Evolutionary conservation across 1,140 invertebrate species (phyloP).

Genomic region (Panagrolaimus sp.): DNA sequence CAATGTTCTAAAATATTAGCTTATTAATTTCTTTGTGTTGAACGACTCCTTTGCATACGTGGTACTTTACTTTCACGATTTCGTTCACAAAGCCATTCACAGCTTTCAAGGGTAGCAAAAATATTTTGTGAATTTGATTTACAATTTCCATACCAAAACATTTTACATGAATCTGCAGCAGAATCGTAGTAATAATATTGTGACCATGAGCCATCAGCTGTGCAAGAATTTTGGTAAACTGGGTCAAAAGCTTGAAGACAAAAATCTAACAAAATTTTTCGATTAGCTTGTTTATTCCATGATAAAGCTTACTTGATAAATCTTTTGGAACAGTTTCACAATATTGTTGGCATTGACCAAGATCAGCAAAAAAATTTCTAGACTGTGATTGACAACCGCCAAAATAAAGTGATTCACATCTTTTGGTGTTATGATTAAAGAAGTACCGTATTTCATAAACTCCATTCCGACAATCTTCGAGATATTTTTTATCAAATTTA

Average conservation of each 20-base stretch:
- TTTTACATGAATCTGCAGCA: constrained; percentile 31
- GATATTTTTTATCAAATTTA: constrained; percentile 41
- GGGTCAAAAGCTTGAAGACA: constrained; percentile 45
- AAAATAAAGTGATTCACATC: constrained; percentile 34
- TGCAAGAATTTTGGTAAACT: constrained; percentile 37
- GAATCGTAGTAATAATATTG: constrained; percentile 50
- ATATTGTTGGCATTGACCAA: constrained; percentile 22
- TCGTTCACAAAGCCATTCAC: constrained; percentile 51
- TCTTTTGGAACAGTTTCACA: constrained; percentile 23
- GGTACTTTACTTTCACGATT: constrained; percentile 40
- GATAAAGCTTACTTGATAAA: constrained; percentile 14
- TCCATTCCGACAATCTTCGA: constrained; percentile 42
- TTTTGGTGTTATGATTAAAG: constrained; percentile 43
- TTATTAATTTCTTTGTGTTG: too few species aligned
- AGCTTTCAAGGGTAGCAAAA: constrained; percentile 41
- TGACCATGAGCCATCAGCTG: constrained; percentile 24
- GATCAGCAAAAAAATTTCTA: constrained; percentile 26
- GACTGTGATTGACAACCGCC: constrained; percentile 33
- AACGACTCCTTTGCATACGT: too few species aligned
- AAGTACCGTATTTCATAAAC: constrained; percentile 43
- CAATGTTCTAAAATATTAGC: constrained; percentile 32
- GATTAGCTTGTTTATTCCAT: background rate
- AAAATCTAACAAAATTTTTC: constrained; percentile 24
- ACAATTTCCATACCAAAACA: constrained; percentile 55
- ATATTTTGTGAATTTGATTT: constrained; percentile 42